Evolutionary conservation across 1,140 invertebrate genomes (phyloP).

Genomic region (Pantala flavescens): DNA sequence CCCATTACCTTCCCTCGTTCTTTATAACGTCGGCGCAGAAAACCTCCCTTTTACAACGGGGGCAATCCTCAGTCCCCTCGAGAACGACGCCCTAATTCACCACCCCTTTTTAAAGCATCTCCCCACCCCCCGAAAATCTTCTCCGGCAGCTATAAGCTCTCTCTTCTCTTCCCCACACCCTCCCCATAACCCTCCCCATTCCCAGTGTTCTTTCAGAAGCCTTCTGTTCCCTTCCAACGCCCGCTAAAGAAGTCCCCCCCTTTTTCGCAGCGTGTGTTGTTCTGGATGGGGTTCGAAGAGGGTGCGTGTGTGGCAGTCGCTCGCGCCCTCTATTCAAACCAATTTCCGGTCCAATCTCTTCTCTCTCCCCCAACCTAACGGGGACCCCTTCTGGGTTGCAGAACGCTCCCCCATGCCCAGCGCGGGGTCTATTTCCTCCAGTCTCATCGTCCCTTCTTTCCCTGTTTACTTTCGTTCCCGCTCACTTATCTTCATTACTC

Average conservation of each 20-base stretch:
- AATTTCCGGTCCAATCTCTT: not conserved
- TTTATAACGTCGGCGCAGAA: too few species aligned
- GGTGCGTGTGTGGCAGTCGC: not conserved
- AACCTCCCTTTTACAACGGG: too few species aligned
- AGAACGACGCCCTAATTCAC: not conserved
- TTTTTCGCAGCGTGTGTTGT: not conserved
- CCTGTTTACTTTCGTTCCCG: not conserved
- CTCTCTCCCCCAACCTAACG: not conserved
- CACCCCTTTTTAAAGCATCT: not conserved
- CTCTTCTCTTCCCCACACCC: not conserved
- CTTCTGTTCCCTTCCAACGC: not conserved
- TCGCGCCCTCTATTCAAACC: constrained; percentile 5
- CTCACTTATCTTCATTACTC: too few species aligned
- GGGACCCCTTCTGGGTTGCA: not conserved
- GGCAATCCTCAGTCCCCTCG: too few species aligned
- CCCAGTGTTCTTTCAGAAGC: not conserved
- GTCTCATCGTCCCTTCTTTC: not conserved
- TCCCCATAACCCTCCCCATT: not conserved
- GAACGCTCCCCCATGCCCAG: not conserved
- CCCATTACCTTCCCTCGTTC: too few species aligned
- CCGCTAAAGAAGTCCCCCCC: not conserved
- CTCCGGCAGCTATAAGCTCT: not conserved
- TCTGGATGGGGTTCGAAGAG: not conserved
- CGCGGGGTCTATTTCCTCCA: not conserved
- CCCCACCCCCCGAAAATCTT: too few species aligned